These are phyloP conservation scores for Synanthedon myopaeformis DNA, from an alignment of 2,888 invertebrate species.

Conservation along the genomic window DNA sequence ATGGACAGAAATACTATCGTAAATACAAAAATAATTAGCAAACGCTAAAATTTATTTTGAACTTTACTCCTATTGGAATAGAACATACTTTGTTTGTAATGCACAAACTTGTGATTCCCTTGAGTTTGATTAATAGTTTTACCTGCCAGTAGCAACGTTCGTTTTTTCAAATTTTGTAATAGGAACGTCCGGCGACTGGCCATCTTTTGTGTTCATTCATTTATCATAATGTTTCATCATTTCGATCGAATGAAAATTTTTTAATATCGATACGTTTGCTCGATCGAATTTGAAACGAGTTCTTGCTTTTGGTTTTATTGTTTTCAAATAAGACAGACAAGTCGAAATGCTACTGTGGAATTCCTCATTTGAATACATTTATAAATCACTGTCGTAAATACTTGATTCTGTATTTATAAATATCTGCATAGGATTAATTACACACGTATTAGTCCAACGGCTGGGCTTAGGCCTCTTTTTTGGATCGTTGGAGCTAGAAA, in stretches of 20 bases:
- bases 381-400: too few species aligned
- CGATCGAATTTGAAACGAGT: conserved; percentile 7
- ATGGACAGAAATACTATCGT: too few species aligned
- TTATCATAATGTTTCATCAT: conserved; percentile 39
- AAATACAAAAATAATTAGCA: too few species aligned
- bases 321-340: background rate
- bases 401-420: too few species aligned
- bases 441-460: too few species aligned
- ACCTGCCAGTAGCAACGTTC: conserved; percentile 42
- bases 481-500: too few species aligned
- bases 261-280: conserved; percentile 45
- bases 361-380: conserved; percentile 16
- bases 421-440: too few species aligned
- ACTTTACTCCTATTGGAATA: too few species aligned
- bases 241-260: conserved; percentile 31
- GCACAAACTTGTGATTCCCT: conserved; percentile 14
- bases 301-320: background rate
- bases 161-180: conserved; percentile 19
- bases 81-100: too few species aligned
- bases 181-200: conserved; percentile 33
- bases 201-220: conserved; percentile 39
- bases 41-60: too few species aligned
- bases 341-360: background rate
- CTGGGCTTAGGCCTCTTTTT: too few species aligned
- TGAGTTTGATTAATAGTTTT: conserved; percentile 53